Base-by-base conservation (phyloP, 2,888 invertebrate species). In the Coleophora deauratella region DNA sequence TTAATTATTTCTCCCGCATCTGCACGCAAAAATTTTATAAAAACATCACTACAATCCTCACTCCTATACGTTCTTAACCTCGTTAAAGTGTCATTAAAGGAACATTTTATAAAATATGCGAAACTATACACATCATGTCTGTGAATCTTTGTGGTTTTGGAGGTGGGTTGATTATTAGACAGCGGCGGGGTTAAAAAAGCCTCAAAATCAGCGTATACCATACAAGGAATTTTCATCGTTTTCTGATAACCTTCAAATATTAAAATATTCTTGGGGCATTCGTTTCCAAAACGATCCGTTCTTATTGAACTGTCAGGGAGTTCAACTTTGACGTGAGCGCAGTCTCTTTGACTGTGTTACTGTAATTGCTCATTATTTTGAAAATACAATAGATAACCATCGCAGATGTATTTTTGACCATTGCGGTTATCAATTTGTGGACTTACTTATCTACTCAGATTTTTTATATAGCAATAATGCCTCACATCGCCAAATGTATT, bases 71-170 rank as follows among this genome's bases (percentile, higher is more conserved):
- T 50, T 42, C 27, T 44, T 49, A 50, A 56, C 45, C 47, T 54
- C 33, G 50, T 55, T 10, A 52, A 41, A 30, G 27, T 45, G 38
- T 58, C 44, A 46, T 59, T 50, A 44, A 48, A 59, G 36, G 52
- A 51, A 49, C 56, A 59, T 44, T 59, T 57, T 9, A 59, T 47
- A 34, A 55, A 58, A 45, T 58, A 58, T 9, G 53, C 57, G 42
- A 59, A 61, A 48, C 59, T 60, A 41, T 56, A 57, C 1, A 47
- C 46, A 33, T 51, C 48, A 45, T 57, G 53, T 51, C 47, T 47
- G 27, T 56, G 46, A 32, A 52, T 38, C 37, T 55, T 57, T n/a
- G 41, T 45, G n/a, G n/a, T 55, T 28, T 37, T 47, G 9, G 54
- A 41, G 37, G 47, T 54, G n/a, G 35, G 40, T 13, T 47, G 48